Base-by-base conservation (phyloP, 2,113 vertebrate species). In the Loxodonta africana region DNA sequence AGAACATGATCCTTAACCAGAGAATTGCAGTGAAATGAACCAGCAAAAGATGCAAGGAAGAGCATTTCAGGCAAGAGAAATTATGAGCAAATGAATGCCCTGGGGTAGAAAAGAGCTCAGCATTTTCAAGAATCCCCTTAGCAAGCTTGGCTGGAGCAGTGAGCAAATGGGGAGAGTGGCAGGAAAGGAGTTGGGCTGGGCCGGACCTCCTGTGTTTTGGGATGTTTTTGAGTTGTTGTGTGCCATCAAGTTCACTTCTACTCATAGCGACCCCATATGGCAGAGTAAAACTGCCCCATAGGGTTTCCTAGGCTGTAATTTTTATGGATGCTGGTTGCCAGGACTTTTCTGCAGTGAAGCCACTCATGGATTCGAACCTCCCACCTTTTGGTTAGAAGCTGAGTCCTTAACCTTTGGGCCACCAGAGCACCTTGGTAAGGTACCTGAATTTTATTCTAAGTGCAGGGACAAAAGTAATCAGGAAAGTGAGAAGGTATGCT, bases 131-230 rank as follows among this genome's bases (percentile, higher is more conserved):
- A 33, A 30, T 37, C 60, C 76, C 25, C 30, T 15, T 15, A 20
- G 60, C 77, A 44, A 28, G 0, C 8, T 17, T 15, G 25, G 48
- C n/a, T 23, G 4, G 33, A 78, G 69, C 0, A n/a, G 41, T 63
- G 57, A 53, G 6, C 57, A 76, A 44, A 60, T 6, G 23, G 17
- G 21, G 21, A 73, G 5, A 20, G 30, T 17, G 69, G n/a, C 26
- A 8, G 0, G 21, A 63, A 33, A 37, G 0, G 33, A 65, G 1
- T 3, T 7, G 26, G 44, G 2, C 41, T 28, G 33, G 4, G 30
- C 37, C 88, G 48, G 20, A 84, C 30, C 69, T 48, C 12, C 81
- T 12, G 8, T 6, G 21, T 26, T 26, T 0, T 20, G 78, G 33
- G 17, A n/a, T n/a, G 33, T 73, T 73, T 37, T 73, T 73, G 17